phyloP scores from a whole-genome alignment of 2,888 invertebrate species.

The Deroplatys truncata region DNA sequence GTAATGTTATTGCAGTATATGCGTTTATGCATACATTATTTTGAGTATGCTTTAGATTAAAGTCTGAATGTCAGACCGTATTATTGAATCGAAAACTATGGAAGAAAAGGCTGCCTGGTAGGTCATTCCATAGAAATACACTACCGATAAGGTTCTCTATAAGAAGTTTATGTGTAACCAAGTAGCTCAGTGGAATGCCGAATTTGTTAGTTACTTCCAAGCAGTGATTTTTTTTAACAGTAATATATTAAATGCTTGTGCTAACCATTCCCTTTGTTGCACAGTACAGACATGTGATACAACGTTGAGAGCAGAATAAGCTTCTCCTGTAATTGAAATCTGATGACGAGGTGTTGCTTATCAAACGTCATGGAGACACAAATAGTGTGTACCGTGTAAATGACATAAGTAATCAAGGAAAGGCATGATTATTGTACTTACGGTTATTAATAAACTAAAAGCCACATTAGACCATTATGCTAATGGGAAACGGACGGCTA shows the following conservation, averaged over 20 bases:
- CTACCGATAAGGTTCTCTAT: not conserved
- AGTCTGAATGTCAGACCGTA: not conserved
- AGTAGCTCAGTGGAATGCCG: not conserved
- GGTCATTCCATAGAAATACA: not conserved
- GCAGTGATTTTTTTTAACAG: not conserved
- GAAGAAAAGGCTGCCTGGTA: not conserved
- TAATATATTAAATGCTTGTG: not conserved
- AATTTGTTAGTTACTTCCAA: not conserved
- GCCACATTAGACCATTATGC: too few relatives aligned
- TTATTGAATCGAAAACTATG: not conserved
- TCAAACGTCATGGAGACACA: too few relatives aligned
- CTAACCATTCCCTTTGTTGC: not conserved
- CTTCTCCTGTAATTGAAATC: too few relatives aligned
- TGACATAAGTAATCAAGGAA: too few relatives aligned
- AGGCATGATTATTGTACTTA: too few relatives aligned
- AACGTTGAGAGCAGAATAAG: not conserved
- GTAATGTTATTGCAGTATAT: not conserved
- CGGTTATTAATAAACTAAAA: too few relatives aligned
- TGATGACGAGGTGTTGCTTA: too few relatives aligned
- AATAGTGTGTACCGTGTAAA: too few relatives aligned
- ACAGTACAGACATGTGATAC: not conserved
- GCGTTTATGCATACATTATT: not conserved
- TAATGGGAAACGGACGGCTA: too few relatives aligned
- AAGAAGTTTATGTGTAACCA: not conserved
- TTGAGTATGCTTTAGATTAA: not conserved